Conservation (phyloP, 2,797 vertebrate genomes). For the Coilia nasus region DNA sequence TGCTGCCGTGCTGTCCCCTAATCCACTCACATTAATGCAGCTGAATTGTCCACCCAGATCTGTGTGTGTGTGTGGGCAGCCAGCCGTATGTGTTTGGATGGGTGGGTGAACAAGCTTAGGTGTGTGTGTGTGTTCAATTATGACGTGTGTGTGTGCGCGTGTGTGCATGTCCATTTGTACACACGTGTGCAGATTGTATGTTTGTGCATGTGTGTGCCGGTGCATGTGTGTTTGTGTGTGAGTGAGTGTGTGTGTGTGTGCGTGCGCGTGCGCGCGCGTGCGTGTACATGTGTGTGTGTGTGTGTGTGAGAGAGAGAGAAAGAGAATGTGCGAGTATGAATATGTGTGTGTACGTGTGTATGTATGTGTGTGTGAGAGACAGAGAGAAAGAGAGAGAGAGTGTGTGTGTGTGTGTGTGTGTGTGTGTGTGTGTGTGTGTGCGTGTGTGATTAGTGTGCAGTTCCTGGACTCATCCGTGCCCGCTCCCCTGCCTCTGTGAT, state of each 20-base stretch:
- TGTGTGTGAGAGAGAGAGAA: too few relatives aligned
- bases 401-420: background rate
- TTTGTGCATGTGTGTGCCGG: background rate
- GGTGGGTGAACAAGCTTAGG: background rate
- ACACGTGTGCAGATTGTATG: background rate
- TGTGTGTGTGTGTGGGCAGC: constrained; percentile 12
- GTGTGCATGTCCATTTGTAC: background rate
- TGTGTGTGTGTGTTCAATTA: background rate
- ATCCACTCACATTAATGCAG: constrained; percentile 45
- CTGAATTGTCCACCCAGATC: constrained; percentile 17
- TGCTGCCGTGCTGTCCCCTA: constrained; percentile 42
- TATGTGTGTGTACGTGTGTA: background rate
- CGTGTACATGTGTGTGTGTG: constrained; percentile 2
- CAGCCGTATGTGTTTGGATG: constrained; percentile 4
- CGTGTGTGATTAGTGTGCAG: constrained; percentile 8
- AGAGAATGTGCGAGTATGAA: too few relatives aligned
- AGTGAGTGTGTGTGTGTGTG: background rate
- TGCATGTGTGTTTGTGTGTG: background rate
- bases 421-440: background rate
- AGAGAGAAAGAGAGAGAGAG: too few relatives aligned
- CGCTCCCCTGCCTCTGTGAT: constrained; percentile 60
- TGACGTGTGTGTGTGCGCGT: background rate
- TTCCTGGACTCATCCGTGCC: constrained; percentile 57
- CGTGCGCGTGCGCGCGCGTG: background rate
- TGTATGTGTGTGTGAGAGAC: too few relatives aligned